Evolutionary conservation across 2,888 invertebrate species (phyloP), one percentile per base, ranked within the genome.

Genomic region (Corbicula japonica): DNA sequence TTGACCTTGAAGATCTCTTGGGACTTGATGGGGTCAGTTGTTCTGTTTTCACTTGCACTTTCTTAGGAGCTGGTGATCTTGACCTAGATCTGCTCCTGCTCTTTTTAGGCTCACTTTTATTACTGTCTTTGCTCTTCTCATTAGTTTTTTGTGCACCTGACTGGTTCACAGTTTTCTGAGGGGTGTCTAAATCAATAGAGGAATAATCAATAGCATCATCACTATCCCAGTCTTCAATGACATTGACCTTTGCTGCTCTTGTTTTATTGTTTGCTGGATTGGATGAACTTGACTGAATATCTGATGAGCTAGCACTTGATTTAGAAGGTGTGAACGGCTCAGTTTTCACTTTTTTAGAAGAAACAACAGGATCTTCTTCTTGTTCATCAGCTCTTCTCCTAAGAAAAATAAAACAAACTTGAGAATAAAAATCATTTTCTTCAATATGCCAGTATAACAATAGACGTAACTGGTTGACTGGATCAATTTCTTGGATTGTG

Each of bases 151-250:
- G n/a, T n/a, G n/a, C n/a, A n/a, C n/a, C n/a, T n/a, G n/a, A n/a
- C n/a, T n/a, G n/a, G n/a, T n/a, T n/a, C n/a, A 10, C 50, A 28
- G 8, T 26, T 26, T 26, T 54, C n/a, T 3, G 60, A 34, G 32
- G 21, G 18, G 18, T 30, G 2, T 21, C n/a, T 2, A 38, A 34
- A 12, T 32, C 60, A 35, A 60, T 34, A 15, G 46, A 21, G 23
- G 52, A 34, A 52, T 73, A 77, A 46, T 80, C 76, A 34, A 80
- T 30, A 1, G 69, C 71, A 52, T 81, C 80, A 74, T 81, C 80
- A 68, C 76, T 80, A 23, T 69, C 76, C 80, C 80, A 81, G 26
- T 66, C 68, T 50, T 74, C 75, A 21, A 58, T 41, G 15, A 61
- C 56, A 26, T 44, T 30, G 38, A 15, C 15, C n/a, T 18, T 35